Conservation (phyloP, 2,113 vertebrate species). For the Perca fluviatilis region DNA sequence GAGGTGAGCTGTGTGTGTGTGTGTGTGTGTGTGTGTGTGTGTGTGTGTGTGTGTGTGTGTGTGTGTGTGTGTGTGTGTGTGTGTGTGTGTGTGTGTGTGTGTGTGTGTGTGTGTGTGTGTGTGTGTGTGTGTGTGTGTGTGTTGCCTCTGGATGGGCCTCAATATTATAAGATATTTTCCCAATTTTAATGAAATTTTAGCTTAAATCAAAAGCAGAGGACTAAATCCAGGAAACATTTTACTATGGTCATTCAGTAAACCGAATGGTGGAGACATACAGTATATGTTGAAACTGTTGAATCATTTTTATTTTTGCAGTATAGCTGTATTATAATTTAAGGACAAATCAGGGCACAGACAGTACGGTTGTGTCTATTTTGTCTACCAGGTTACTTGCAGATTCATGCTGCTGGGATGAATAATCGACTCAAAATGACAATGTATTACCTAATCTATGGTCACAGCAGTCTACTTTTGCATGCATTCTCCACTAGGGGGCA, state of each 20-base stretch:
- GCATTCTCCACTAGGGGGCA: conserved; percentile 62
- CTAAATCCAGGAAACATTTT: neutral
- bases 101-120: neutral
- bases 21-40: neutral
- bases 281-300: neutral
- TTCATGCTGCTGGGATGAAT: neutral
- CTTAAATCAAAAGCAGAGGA: neutral
- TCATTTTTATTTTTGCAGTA: neutral
- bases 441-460: neutral
- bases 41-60: neutral
- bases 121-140: neutral
- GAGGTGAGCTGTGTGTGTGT: conserved; percentile 73
- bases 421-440: conserved; percentile 16
- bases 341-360: neutral
- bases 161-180: neutral
- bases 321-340: neutral
- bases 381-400: neutral
- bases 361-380: neutral
- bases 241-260: neutral
- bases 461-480: neutral
- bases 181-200: neutral
- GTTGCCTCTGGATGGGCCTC: neutral
- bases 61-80: neutral
- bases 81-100: neutral
- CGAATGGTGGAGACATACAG: neutral